Evolutionary conservation across 2,797 vertebrate species (phyloP), one percentile per base, ranked within the genome.

Genomic region (Acomys russatus): DNA sequence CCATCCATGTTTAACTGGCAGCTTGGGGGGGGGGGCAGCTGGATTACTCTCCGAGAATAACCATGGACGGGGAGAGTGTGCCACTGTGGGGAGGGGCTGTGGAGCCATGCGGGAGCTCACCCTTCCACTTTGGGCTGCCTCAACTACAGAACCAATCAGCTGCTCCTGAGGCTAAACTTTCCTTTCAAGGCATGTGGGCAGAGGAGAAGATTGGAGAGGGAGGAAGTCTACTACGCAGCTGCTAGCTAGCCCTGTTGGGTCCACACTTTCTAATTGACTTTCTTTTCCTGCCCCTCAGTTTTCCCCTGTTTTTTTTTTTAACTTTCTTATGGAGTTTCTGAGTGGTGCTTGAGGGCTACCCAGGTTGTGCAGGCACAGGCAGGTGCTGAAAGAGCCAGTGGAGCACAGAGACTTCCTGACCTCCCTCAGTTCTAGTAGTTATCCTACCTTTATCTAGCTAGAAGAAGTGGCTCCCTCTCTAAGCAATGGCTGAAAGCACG

Each of bases 41-140:
- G 94, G 91, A 14, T 85, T 59, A 23, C 70, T 73, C 79, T 82
- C 97, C 94, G 91, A 94, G 96, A 97, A 97, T 97, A 97, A 95
- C 88, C 71, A 9, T 28, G 79, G 87, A 88, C 33, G 12, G 80
- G 83, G 68, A 23, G 71, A 20, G 54, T 15, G 74, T 73, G 85
- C 51, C 68, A 28, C 66, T 30, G 0, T 1, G 0, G 38, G 77
- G 89, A 23, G 92, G 91, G 93, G 66, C 44, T 9, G 38, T 20
- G 80, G 82, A 88, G 49, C 71, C 73, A 14, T 9, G 0, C 38
- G 17, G 38, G 12, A 14, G 51, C 0, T 4, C 1, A 49, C 71
- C 44, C 84, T 86, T 76, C 83, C 56, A 59, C 85, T 66, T 22
- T 5, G 8, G 66, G 56, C 38, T 77, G 87, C 83, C 91, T 79